phyloP scores from a whole-genome alignment of 2,797 vertebrate genomes.

The Pangasius mekongensis region DNA sequence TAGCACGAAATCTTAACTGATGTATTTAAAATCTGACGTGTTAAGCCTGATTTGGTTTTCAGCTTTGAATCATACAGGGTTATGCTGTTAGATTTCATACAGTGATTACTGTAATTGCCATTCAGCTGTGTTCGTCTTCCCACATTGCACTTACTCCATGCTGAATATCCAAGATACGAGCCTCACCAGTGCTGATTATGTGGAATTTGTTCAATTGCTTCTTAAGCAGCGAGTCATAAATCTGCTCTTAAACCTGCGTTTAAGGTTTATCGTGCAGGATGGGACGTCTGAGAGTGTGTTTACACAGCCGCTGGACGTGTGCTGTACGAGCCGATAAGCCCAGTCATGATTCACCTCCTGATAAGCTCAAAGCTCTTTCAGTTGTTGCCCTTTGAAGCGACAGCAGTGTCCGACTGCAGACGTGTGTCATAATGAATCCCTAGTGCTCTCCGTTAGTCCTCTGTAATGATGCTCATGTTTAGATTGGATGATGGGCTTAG shows the following conservation, averaged over 20 bases:
- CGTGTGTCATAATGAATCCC: background rate
- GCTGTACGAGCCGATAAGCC: conserved; percentile 19
- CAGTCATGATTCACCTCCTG: conserved; percentile 19
- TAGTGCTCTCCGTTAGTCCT: background rate
- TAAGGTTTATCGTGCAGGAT: conserved; percentile 23
- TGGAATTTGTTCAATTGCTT: conserved; percentile 20
- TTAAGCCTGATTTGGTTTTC: background rate
- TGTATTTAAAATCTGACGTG: background rate
- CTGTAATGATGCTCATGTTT: background rate
- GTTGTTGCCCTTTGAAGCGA: conserved; percentile 13
- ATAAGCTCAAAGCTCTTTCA: conserved; percentile 26
- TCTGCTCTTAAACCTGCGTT: background rate
- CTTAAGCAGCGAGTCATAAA: conserved; percentile 9
- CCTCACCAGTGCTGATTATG: conserved; percentile 3
- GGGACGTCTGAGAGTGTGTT: conserved; percentile 16
- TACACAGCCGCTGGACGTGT: conserved; percentile 7
- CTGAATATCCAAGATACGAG: background rate
- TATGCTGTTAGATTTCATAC: too few relatives aligned
- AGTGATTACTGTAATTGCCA: background rate
- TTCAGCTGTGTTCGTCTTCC: background rate
- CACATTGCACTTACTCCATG: too few relatives aligned
- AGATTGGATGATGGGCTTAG: background rate
- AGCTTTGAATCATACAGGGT: background rate
- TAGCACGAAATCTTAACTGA: background rate
- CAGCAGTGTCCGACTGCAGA: background rate